A percentile compares a stretch with the other conserved stretches of the same genome.
Evolutionary conservation across 2,797 vertebrate species (phyloP).

Genomic region (Danionella dracula): DNA sequence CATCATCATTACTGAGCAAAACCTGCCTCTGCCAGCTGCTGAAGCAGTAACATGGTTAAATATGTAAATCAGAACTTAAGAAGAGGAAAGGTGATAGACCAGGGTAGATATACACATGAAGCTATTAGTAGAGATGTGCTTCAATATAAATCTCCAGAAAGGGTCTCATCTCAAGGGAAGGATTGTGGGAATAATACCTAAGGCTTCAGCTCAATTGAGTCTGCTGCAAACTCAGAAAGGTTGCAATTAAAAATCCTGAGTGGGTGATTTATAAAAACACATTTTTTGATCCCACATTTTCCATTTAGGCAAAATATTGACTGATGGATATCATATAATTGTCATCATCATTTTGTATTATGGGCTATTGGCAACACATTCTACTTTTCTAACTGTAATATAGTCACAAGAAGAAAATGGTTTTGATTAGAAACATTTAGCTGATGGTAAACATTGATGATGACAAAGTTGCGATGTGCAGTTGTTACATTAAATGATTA

Average conservation of each 20-base stretch:
- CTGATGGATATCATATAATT: not conserved
- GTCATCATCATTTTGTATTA: not conserved
- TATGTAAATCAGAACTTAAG: conserved; percentile 38
- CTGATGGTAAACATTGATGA: no score
- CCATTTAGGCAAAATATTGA: not conserved
- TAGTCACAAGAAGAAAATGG: no score
- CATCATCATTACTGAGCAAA: conserved; percentile 1
- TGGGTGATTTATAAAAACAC: no score
- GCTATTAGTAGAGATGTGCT: conserved; percentile 23
- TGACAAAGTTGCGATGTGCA: no score
- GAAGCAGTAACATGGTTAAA: conserved; percentile 15
- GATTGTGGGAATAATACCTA: conserved; percentile 45
- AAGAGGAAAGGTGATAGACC: not conserved
- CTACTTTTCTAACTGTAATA: not conserved
- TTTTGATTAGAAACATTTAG: no score
- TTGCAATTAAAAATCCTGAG: not conserved
- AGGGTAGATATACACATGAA: conserved; percentile 6
- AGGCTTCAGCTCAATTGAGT: conserved; percentile 39
- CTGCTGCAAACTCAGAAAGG: conserved; percentile 50
- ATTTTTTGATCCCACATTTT: no score
- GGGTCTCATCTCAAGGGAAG: conserved; percentile 39
- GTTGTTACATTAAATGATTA: no score
- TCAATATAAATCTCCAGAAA: conserved; percentile 36
- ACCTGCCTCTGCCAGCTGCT: not conserved
- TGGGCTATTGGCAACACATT: not conserved